Percentiles rank a stretch among this genome's conserved stretches.
These are phyloP conservation scores for Polymixis flavicincta DNA, from an alignment of 2,888 invertebrate genomes.

Conservation along the genomic window DNA sequence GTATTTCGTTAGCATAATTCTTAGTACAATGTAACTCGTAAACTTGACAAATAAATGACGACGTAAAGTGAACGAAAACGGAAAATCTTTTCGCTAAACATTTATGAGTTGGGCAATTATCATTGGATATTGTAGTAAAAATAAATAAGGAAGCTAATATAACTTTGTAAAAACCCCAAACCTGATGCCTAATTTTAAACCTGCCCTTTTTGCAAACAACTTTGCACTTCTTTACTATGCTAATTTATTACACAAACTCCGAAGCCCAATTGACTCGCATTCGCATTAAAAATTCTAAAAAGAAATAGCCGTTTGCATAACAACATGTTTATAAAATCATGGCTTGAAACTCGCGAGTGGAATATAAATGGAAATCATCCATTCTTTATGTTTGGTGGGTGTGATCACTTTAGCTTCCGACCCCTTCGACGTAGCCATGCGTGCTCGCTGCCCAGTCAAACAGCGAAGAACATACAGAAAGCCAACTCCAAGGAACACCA, in stretches of 20 bases:
- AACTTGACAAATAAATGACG: constrained; percentile 13
- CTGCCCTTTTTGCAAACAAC: no score
- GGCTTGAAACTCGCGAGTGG: constrained; percentile 3
- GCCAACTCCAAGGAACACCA: background rate
- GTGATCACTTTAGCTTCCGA: constrained; percentile 45
- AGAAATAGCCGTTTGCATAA: constrained; percentile 18
- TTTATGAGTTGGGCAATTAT: constrained; percentile 16
- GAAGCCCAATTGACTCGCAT: background rate
- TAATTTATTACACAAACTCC: constrained; percentile 1
- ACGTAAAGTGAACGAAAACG: constrained; percentile 7
- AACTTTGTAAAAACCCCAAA: background rate
- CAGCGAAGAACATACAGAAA: constrained; percentile 3
- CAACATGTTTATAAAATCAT: constrained; percentile 48
- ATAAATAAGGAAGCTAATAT: constrained; percentile 14
- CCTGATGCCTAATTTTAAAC: background rate
- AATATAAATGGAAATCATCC: constrained; percentile 48
- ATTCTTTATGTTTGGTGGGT: constrained; percentile 34
- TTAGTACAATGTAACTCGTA: background rate
- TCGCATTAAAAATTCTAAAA: constrained; percentile 24
- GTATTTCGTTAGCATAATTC: constrained; percentile 28
- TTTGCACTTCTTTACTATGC: background rate
- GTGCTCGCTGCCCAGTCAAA: constrained; percentile 8
- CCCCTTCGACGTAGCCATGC: constrained; percentile 13
- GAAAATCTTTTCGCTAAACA: constrained; percentile 16
- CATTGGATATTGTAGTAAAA: background rate